Evolutionary conservation across 1,140 invertebrate genomes (phyloP), one percentile per base, ranked within the genome.

Genomic region (Arctopsyche grandis): DNA sequence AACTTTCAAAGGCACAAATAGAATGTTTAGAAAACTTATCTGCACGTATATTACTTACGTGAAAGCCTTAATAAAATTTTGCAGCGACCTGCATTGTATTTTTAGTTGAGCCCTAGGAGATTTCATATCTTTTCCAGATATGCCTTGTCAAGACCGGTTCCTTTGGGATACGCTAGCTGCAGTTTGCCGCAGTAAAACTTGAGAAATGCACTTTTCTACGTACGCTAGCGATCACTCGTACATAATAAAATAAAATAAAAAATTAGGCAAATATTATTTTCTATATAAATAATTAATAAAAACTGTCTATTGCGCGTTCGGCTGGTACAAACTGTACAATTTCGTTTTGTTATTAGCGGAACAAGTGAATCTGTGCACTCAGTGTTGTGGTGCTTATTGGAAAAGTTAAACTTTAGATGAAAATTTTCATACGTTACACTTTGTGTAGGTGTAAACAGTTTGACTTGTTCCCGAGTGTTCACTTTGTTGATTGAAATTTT

Each of bases 51-150:
- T 1, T 38, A 38, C 29, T 1, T 38, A 38, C 7, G 29, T 38
- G 29, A 7, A 38, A 38, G 7, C 29, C 7, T 38, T 38, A 38
- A 38, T 38, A 38, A 38, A 38, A 38, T 38, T 38, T 38, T 38
- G 1, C 29, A 38, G 29, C 29, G 29, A 38, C 29, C 29, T 38
- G 29, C 16, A 52, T 52, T 52, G 48, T 52, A 52, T 52, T 14
- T 52, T 52, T 52, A 14, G 16, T 52, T 52, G 48, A 52, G 48
- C 16, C 48, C 48, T 52, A 14, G 3, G 48, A 22, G 58, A 26
- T 66, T 66, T 66, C 21, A 26, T 66, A 66, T 66, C 9, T 29
- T 66, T 66, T 22, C 24, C 24, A 24, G 63, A 66, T 66, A 66
- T 26, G 22, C 24, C 63, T 66, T 66, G 63, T 66, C 63, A 66